Conservation (phyloP, 2,113 vertebrate species). For the Ciconia boyciana region DNA sequence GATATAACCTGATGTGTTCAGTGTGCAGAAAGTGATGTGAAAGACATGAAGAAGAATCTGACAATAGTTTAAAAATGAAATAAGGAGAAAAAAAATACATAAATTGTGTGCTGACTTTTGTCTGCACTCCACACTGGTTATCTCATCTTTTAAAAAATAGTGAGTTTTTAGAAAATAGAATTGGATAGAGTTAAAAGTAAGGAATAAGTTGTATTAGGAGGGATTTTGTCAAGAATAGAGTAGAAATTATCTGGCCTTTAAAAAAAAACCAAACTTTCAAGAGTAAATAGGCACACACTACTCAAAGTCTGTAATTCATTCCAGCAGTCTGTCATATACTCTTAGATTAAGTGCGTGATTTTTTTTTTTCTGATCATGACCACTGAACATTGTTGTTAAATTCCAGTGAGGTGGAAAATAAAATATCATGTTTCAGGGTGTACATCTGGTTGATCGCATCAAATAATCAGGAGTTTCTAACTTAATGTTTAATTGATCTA, state of each 20-base stretch:
- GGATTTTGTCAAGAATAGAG: background rate
- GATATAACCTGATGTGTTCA: background rate
- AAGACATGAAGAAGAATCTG: background rate
- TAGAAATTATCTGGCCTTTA: background rate
- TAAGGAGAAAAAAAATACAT: background rate
- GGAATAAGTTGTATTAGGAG: background rate
- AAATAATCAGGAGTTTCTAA: background rate
- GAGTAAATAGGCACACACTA: background rate
- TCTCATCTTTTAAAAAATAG: background rate
- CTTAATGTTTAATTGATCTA: background rate
- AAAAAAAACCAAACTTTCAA: background rate
- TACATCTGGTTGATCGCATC: background rate
- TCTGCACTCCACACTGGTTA: background rate
- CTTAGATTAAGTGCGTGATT: background rate
- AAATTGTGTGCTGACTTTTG: background rate
- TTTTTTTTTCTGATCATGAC: background rate
- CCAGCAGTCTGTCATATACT: background rate
- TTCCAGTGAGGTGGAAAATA: background rate
- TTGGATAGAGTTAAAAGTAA: background rate
- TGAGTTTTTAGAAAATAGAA: background rate
- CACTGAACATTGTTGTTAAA: background rate
- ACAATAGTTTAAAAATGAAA: background rate
- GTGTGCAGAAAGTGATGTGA: background rate
- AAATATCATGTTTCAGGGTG: background rate
- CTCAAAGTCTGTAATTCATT: background rate